These are phyloP conservation scores for Dolichopus griseipennis DNA, from an alignment of 2,888 invertebrate species.

Conservation along the genomic window DNA sequence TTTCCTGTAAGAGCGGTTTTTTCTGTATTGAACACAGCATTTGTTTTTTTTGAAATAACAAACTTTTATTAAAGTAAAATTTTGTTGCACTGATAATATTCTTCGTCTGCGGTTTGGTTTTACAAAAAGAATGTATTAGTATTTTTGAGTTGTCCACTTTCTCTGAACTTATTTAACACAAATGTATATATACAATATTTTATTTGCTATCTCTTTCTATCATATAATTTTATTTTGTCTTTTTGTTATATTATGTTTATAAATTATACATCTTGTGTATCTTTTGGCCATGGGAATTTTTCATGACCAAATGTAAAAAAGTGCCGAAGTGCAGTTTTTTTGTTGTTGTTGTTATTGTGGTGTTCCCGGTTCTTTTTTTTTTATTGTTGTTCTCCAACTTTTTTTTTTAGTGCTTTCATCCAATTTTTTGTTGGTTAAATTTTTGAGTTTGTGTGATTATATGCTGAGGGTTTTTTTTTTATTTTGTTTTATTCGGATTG, in stretches of 20 bases:
- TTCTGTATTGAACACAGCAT: too few relatives aligned
- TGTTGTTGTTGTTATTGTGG: background rate
- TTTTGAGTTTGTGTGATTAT: too few relatives aligned
- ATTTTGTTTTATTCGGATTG: background rate
- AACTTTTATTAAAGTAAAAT: too few relatives aligned
- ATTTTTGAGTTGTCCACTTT: background rate
- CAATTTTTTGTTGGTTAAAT: too few relatives aligned
- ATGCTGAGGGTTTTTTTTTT: background rate
- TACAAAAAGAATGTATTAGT: too few relatives aligned
- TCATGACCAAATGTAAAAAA: background rate
- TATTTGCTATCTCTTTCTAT: background rate
- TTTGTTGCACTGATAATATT: too few relatives aligned
- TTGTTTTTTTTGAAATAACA: too few relatives aligned
- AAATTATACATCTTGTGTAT: too few relatives aligned
- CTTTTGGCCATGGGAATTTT: background rate
- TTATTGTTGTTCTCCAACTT: background rate
- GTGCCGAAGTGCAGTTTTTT: slow-evolving; percentile 3
- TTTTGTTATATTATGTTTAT: background rate
- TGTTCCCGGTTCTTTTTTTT: background rate
- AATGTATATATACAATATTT: background rate
- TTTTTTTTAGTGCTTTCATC: background rate
- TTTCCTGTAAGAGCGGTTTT: too few relatives aligned
- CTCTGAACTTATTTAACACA: background rate
- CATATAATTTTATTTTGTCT: background rate
- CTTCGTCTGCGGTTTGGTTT: background rate